Base-by-base conservation (phyloP, 2,888 invertebrate genomes). In the Torymus aiolomorphi region DNA sequence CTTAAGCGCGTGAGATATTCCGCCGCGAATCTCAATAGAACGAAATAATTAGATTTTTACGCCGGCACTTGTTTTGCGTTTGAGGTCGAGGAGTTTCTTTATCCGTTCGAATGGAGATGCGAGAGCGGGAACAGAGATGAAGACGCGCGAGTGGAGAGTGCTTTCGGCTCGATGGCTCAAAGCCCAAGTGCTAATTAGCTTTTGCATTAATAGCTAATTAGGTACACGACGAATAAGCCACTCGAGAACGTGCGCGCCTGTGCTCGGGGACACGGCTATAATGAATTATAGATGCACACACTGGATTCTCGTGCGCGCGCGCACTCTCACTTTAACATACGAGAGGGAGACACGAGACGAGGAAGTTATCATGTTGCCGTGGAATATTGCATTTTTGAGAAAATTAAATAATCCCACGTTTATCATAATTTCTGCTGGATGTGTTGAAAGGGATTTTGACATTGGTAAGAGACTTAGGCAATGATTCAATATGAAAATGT, bases 151-250 rank as follows among this genome's bases (percentile, higher is more conserved):
- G 49, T 31, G 31, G 31, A 31, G 20, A 57, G 69, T 62, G 18
- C 70, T 72, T 69, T 54, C 16, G 20, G 56, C 63, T 57, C 67
- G 59, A 77, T 71, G 31, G 52, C 62, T 81, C 74, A 76, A 81
- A 78, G 72, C 66, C 54, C 57, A 11, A 78, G 76, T 63, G 69
- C 73, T 81, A 78, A 81, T 81, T 76, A 81, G 61, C 76, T 71
- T 65, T 75, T 59, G 66, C 63, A 76, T 78, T 76, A 76, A 78
- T 76, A 61, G 78, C 72, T 81, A 76, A 81, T 81, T 78, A 81
- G 70, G 20, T 49, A 51, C 31, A 31, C 70, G 24, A 59, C 65
- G 56, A 56, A 75, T 59, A 16, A 67, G 61, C 62, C 51, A 14
- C 56, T 24, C n/a, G 11, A n/a, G 69, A 62, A 63, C 56, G 51